Evolutionary conservation across 1,140 invertebrate genomes (phyloP).

Genomic region (Trichonephila inaurata): DNA sequence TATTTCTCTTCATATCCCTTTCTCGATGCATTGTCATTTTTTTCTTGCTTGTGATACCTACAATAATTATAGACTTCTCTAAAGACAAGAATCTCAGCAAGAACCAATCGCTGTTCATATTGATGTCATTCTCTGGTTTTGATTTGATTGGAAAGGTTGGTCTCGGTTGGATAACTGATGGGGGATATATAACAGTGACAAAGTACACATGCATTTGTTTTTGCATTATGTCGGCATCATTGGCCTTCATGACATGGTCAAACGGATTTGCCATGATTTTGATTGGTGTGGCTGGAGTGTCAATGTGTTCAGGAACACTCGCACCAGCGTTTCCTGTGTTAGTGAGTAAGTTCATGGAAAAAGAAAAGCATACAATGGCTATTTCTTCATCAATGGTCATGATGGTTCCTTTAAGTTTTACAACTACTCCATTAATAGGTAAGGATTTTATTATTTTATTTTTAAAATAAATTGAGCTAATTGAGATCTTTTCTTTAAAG

Average conservation of each 20-base stretch:
- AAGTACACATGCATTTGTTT: background rate
- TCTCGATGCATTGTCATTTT: background rate
- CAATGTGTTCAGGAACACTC: background rate
- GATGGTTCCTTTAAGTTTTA: background rate
- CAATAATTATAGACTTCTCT: background rate
- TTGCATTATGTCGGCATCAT: background rate
- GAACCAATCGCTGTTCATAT: background rate
- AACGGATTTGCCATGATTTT: background rate
- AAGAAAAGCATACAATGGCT: background rate
- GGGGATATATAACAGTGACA: background rate
- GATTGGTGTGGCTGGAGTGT: background rate
- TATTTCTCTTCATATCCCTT: background rate
- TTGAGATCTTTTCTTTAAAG: background rate
- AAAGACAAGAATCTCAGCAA: background rate
- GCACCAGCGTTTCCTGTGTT: background rate
- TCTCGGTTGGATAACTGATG: slow-evolving; percentile 5
- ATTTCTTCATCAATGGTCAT: background rate
- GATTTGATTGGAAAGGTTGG: background rate
- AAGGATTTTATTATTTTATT: background rate
- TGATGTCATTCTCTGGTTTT: slow-evolving; percentile 11
- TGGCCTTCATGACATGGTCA: background rate
- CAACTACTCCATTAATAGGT: slow-evolving; percentile 16
- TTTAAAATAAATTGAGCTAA: background rate
- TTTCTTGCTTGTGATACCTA: background rate
- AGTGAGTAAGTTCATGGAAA: background rate